phyloP scores from a whole-genome alignment of 2,797 vertebrate species.

The Arremon brunneinucha region DNA sequence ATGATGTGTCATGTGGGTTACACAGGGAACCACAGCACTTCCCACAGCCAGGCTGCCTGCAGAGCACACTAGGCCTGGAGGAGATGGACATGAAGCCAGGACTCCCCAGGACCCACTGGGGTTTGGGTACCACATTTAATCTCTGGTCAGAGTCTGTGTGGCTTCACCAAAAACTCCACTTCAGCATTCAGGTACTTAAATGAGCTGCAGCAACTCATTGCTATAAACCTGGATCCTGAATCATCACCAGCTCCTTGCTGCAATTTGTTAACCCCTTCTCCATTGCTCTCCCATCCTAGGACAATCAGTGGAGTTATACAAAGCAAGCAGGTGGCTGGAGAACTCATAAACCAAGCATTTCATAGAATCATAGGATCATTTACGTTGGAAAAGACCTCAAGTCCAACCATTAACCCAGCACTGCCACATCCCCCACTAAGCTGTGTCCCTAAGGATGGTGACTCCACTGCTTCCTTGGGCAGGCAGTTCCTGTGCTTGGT shows the following conservation, averaged over 20 bases:
- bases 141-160: accelerated
- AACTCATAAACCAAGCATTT: background rate
- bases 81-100: background rate
- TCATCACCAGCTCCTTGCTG: background rate
- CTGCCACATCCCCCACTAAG: background rate
- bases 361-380: background rate
- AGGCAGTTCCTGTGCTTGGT: background rate
- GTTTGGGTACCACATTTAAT: background rate
- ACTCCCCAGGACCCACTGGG: background rate
- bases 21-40: background rate
- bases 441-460: background rate
- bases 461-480: background rate
- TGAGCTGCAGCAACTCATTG: background rate
- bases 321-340: background rate
- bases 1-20: conserved; percentile 23
- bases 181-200: background rate
- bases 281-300: background rate
- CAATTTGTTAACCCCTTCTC: background rate
- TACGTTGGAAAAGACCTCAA: background rate
- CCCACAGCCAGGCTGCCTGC: background rate
- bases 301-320: background rate
- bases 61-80: background rate
- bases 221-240: background rate
- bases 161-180: background rate
- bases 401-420: background rate